These are phyloP conservation scores for Brenthis daphne DNA, from an alignment of 2,888 invertebrate species.

Conservation along the genomic window DNA sequence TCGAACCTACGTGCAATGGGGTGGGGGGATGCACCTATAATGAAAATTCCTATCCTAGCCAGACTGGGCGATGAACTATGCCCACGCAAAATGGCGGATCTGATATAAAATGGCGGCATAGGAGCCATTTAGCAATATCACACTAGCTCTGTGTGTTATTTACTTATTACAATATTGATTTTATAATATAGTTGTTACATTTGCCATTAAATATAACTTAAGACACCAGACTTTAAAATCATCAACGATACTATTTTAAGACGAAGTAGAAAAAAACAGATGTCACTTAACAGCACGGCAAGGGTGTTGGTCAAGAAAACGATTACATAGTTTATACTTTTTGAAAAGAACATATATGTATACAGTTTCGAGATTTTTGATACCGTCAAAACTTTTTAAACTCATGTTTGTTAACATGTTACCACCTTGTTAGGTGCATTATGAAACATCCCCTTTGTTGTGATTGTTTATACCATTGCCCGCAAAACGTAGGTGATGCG, in stretches of 20 bases:
- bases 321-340: neutral
- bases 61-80: constrained; percentile 9
- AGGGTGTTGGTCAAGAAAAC: neutral
- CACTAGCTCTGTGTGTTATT: neutral
- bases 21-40: constrained; percentile 26
- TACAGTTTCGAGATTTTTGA: no score
- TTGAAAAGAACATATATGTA: no score
- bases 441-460: no score
- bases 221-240: neutral
- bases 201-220: neutral
- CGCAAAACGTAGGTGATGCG: no score
- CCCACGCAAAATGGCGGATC: constrained; percentile 25
- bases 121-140: neutral
- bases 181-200: no score
- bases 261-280: neutral
- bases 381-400: no score
- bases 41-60: constrained; percentile 27
- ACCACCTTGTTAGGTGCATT: no score
- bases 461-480: no score
- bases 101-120: constrained; percentile 3
- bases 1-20: constrained; percentile 25
- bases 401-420: no score
- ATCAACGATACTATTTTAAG: constrained; percentile 4
- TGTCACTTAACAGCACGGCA: neutral
- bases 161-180: neutral